These are phyloP conservation scores for Dendroctonus ponderosae DNA, from an alignment of 1,140 invertebrate species.

Conservation along the genomic window DNA sequence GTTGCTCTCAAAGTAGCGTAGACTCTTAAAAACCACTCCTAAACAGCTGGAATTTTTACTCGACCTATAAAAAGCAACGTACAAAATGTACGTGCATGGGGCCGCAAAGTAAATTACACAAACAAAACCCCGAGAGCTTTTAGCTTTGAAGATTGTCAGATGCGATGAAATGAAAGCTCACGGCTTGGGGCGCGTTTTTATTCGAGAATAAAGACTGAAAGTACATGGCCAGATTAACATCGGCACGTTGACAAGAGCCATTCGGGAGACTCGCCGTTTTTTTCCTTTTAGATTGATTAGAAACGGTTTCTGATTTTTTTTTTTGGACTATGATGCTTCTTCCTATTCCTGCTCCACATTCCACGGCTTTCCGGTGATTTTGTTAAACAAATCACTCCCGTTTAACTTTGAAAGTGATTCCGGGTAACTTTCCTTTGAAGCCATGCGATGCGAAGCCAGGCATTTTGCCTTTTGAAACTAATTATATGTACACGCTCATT, in stretches of 20 bases:
- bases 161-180: constrained; percentile 29
- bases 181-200: constrained; percentile 13
- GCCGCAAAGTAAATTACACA: constrained; percentile 30
- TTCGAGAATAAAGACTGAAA: constrained; percentile 22
- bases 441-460: too few species aligned
- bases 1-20: neutral
- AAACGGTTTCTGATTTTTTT: too few species aligned
- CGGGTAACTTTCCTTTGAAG: too few species aligned
- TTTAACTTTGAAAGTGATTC: too few species aligned
- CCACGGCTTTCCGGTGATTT: too few species aligned
- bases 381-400: too few species aligned
- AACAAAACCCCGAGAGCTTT: constrained; percentile 30
- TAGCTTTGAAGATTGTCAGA: constrained; percentile 33
- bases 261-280: neutral
- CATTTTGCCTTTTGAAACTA: too few species aligned
- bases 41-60: constrained; percentile 25
- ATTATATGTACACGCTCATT: too few species aligned
- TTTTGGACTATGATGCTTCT: too few species aligned
- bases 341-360: too few species aligned
- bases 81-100: constrained; percentile 23
- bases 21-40: constrained; percentile 16
- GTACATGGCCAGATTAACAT: constrained; percentile 25
- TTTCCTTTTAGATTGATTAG: too few species aligned
- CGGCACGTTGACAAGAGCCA: constrained; percentile 12
- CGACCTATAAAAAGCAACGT: constrained; percentile 25